Evolutionary conservation across 2,888 invertebrate species (phyloP).

Genomic region (Phragmatobia fuliginosa): DNA sequence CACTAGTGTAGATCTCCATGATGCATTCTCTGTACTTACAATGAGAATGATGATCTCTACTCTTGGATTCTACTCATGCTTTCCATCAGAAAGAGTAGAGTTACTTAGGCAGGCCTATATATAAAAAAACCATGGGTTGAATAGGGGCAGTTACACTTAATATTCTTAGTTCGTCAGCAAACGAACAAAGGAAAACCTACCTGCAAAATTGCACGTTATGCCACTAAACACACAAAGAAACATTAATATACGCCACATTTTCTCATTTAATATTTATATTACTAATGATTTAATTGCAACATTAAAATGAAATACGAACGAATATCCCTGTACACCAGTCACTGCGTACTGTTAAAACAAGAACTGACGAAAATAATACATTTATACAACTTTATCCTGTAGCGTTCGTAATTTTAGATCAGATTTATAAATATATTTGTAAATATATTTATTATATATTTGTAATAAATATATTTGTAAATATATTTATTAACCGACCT

Average conservation of each 20-base stretch:
- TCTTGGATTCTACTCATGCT: too few relatives aligned
- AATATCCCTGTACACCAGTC: neutral
- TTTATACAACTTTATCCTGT: neutral
- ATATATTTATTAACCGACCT: too few relatives aligned
- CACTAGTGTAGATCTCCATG: too few relatives aligned
- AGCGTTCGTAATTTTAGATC: neutral
- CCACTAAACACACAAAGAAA: neutral
- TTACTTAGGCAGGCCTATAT: too few relatives aligned
- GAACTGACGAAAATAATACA: neutral
- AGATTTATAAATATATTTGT: neutral
- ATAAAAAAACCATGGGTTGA: too few relatives aligned
- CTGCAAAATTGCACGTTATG: neutral
- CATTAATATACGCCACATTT: neutral
- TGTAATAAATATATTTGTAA: too few relatives aligned
- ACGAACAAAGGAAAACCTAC: neutral
- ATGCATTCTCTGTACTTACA: too few relatives aligned
- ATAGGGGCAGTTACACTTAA: too few relatives aligned
- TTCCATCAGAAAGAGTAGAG: too few relatives aligned
- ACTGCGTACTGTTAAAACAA: too few relatives aligned
- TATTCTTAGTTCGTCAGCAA: too few relatives aligned
- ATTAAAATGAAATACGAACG: neutral
- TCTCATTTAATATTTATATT: neutral
- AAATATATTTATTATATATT: neutral
- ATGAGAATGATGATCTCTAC: too few relatives aligned
- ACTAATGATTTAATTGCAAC: neutral